These are phyloP conservation scores for Raphicerus campestris DNA, from an alignment of 2,113 vertebrate species.

Conservation along the genomic window DNA sequence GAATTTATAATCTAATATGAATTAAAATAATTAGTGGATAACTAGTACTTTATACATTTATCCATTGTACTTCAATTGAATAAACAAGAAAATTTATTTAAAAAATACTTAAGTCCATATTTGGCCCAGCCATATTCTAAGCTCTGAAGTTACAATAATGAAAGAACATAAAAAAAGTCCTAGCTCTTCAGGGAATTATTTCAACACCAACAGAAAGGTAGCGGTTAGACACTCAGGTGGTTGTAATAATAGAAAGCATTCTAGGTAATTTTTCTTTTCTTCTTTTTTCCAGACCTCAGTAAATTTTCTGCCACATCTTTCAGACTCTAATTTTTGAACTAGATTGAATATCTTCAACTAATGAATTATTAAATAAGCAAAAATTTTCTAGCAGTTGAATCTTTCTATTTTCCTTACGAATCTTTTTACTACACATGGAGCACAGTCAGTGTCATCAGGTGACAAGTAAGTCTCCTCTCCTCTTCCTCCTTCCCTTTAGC, in stretches of 20 bases:
- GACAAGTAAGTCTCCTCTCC: neutral
- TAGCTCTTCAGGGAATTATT: neutral
- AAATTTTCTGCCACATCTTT: neutral
- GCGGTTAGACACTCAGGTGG: neutral
- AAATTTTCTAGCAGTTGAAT: neutral
- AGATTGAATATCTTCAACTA: neutral
- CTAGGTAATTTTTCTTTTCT: neutral
- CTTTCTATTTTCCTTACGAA: too few relatives aligned
- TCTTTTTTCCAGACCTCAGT: neutral
- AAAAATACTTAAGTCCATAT: neutral
- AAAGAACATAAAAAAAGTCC: neutral
- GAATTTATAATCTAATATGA: neutral
- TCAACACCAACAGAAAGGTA: neutral
- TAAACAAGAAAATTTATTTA: neutral
- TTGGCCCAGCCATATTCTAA: neutral
- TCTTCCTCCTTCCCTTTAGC: neutral
- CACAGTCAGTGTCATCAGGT: neutral
- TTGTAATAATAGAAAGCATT: neutral
- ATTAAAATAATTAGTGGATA: neutral
- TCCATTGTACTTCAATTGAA: neutral
- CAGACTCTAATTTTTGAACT: neutral
- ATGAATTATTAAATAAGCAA: neutral
- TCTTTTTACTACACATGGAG: neutral
- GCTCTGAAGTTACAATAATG: neutral
- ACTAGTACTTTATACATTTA: neutral